Conservation (phyloP, 53 echinoderm and acorn worm genomes). For the Luidia sarsii region DNA sequence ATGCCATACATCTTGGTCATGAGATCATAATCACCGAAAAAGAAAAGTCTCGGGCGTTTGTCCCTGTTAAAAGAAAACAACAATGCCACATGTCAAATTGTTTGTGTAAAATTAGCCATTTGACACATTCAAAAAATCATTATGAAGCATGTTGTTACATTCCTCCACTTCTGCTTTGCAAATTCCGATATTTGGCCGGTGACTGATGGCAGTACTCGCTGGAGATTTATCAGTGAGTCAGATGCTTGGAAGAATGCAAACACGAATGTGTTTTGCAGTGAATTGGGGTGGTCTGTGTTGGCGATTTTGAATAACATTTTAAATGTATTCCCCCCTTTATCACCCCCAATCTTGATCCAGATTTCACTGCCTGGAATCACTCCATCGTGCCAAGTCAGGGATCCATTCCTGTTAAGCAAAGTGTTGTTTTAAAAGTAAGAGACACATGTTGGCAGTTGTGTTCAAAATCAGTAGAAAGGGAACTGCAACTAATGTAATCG, state of each 20-base stretch:
- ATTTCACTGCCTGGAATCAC: constrained; percentile 7
- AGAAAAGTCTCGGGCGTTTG: constrained; percentile 8
- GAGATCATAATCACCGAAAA: constrained; percentile 51
- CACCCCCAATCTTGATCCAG: constrained; percentile 25
- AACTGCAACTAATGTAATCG: too few relatives aligned
- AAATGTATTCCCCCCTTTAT: constrained; percentile 10
- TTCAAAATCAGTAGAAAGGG: too few relatives aligned
- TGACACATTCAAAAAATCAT: too few relatives aligned
- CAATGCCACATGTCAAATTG: too few relatives aligned
- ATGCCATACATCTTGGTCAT: constrained; percentile 49
- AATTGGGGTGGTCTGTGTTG: neutral
- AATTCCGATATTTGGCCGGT: too few relatives aligned
- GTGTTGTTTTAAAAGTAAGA: too few relatives aligned
- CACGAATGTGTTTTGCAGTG: constrained; percentile 11
- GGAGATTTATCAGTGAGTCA: constrained; percentile 11
- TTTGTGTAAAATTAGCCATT: too few relatives aligned
- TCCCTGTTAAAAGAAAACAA: neutral
- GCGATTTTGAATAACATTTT: constrained; percentile 28
- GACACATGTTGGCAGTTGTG: too few relatives aligned
- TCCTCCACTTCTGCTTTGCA: constrained; percentile 14
- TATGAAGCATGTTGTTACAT: neutral
- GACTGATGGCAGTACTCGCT: too few relatives aligned
- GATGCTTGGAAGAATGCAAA: constrained; percentile 15
- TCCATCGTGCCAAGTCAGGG: neutral
- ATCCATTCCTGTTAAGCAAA: constrained; percentile 7